Conservation (phyloP, 2,888 invertebrate species). For the Drosophila merina region DNA sequence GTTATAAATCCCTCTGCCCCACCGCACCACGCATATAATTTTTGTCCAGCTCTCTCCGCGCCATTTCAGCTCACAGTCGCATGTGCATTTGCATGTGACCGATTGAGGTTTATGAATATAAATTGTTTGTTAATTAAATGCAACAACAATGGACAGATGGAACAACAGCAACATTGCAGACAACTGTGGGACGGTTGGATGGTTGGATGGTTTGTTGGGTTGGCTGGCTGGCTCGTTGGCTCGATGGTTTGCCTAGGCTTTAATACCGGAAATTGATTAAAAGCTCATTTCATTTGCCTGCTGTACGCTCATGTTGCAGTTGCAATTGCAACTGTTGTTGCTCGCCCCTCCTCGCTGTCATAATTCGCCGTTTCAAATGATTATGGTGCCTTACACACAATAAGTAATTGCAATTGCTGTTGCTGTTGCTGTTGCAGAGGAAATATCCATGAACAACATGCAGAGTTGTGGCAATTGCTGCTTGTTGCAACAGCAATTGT, state of each 20-base stretch:
- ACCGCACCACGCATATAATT: slow-evolving; percentile 10
- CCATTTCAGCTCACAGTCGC: slow-evolving; percentile 40
- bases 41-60: slow-evolving; percentile 32
- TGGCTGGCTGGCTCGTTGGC: slow-evolving; percentile 15
- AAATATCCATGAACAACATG: slow-evolving; percentile 43
- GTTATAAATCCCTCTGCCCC: not conserved
- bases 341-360: slow-evolving; percentile 52
- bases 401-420: slow-evolving; percentile 36
- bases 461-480: slow-evolving; percentile 7
- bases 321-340: slow-evolving; percentile 33
- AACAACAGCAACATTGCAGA: slow-evolving; percentile 31
- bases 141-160: slow-evolving; percentile 56
- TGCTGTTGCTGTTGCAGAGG: slow-evolving; percentile 38
- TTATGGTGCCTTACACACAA: slow-evolving; percentile 55
- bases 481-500: slow-evolving; percentile 16
- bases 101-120: slow-evolving; percentile 79
- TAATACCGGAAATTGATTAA: slow-evolving; percentile 78
- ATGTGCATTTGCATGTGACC: slow-evolving; percentile 71
- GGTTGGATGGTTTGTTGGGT: slow-evolving; percentile 20
- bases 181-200: slow-evolving; percentile 39
- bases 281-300: slow-evolving; percentile 73
- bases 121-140: slow-evolving; percentile 79
- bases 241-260: slow-evolving; percentile 51
- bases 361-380: slow-evolving; percentile 73
- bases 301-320: slow-evolving; percentile 39